Conservation (phyloP, 2,888 invertebrate species). For the Eilema depressum region DNA sequence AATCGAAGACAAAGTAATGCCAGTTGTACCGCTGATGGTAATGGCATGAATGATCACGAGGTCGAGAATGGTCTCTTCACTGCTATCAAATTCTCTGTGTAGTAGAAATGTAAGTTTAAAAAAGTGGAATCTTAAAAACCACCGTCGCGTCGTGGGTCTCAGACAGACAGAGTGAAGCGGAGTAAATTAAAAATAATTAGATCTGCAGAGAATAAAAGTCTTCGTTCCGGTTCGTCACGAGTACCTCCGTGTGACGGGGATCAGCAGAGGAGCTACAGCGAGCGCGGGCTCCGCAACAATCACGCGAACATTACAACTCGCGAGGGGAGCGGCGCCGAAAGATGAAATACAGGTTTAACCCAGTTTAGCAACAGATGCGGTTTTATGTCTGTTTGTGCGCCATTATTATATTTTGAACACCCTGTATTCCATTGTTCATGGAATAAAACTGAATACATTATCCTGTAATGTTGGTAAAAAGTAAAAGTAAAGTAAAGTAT, state of each 20-base stretch:
- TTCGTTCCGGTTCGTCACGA: background rate
- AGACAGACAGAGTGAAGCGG: background rate
- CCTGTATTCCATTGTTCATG: background rate
- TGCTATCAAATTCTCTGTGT: no score
- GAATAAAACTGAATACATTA: background rate
- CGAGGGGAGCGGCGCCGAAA: background rate
- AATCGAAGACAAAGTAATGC: no score
- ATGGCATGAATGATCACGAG: no score
- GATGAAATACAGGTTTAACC: background rate
- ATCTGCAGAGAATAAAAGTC: background rate
- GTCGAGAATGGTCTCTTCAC: no score
- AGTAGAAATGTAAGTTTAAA: background rate
- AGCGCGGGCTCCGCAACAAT: background rate
- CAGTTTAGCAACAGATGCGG: background rate
- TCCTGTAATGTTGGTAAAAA: background rate
- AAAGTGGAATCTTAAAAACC: no score
- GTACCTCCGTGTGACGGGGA: background rate
- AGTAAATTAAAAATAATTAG: background rate
- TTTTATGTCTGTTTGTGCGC: background rate
- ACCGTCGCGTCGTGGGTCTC: background rate
- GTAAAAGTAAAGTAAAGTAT: no score
- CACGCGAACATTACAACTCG: background rate
- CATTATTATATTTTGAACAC: background rate
- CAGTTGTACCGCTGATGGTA: no score
- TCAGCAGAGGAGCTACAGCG: background rate